Conservation (phyloP, 2,888 invertebrate genomes). For the Cosmia pyralina region DNA sequence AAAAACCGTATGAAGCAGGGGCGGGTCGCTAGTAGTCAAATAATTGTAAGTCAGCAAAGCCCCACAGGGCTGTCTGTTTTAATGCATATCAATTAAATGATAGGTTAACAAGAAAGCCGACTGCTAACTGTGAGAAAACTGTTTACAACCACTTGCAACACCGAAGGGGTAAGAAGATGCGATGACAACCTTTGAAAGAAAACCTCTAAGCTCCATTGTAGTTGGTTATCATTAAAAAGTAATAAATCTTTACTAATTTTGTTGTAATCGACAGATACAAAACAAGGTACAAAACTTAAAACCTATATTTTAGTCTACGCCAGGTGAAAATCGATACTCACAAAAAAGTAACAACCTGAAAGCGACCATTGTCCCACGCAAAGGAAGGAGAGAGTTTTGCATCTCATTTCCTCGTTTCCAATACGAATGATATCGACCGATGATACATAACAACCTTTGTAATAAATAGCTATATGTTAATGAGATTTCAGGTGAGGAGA, state of each 20-base stretch:
- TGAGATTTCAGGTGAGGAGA: constrained; percentile 81
- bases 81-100: background rate
- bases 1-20: too few species aligned
- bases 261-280: background rate
- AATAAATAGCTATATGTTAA: constrained; percentile 71
- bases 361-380: constrained; percentile 28
- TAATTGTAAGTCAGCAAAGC: background rate
- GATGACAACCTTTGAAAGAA: background rate
- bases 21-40: background rate
- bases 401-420: constrained; percentile 55
- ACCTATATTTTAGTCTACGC: background rate
- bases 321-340: constrained; percentile 46
- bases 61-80: too few species aligned
- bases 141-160: background rate
- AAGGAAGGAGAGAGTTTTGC: constrained; percentile 43
- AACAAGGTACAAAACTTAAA: background rate
- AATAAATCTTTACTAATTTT: background rate
- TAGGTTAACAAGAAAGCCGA: background rate
- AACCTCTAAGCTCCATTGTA: background rate
- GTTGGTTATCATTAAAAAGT: too few species aligned
- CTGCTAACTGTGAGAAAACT: background rate
- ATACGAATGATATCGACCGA: constrained; percentile 58
- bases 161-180: background rate
- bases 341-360: constrained; percentile 16
- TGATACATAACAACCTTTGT: constrained; percentile 63